Conservation (phyloP, 2,888 invertebrate genomes). For the Quadroppia sp. region DNA sequence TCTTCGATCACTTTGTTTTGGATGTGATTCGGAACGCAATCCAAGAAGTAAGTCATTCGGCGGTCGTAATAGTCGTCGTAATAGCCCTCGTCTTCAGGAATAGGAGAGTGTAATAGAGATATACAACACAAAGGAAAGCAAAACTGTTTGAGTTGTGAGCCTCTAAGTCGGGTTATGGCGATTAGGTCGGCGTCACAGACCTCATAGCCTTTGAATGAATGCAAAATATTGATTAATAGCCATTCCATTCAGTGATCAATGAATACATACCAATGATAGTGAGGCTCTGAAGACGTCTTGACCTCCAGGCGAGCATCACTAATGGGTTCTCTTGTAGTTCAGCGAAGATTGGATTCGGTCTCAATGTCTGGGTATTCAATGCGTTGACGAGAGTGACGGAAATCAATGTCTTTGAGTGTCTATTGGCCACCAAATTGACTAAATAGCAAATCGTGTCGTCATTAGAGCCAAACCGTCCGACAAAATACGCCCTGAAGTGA, state of each 20-base stretch:
- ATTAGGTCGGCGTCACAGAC: slow-evolving; percentile 63
- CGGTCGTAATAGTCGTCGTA: slow-evolving; percentile 1
- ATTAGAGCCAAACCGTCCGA: slow-evolving; percentile 60
- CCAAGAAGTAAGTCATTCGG: slow-evolving; percentile 7
- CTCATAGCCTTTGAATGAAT: slow-evolving; percentile 57
- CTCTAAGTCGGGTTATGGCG: slow-evolving; percentile 63
- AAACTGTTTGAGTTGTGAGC: slow-evolving; percentile 58
- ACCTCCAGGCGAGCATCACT: slow-evolving; percentile 65
- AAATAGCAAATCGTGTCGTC: slow-evolving; percentile 51
- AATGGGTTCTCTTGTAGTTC: slow-evolving; percentile 58
- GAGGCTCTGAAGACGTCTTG: slow-evolving; percentile 60
- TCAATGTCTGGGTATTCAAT: neutral
- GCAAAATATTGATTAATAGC: neutral
- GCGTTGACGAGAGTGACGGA: slow-evolving; percentile 36
- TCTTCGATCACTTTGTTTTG: slow-evolving; percentile 11
- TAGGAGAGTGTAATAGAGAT: slow-evolving; percentile 48
- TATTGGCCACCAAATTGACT: slow-evolving; percentile 58
- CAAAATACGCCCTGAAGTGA: slow-evolving; percentile 69
- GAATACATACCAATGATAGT: slow-evolving; percentile 54
- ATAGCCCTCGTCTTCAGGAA: slow-evolving; percentile 45
- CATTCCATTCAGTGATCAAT: neutral
- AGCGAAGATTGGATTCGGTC: slow-evolving; percentile 44
- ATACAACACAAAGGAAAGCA: slow-evolving; percentile 59
- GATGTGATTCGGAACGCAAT: slow-evolving; percentile 3
- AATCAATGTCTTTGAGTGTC: slow-evolving; percentile 54